phyloP scores from a whole-genome alignment of 2,888 invertebrate genomes.

The Platycheirus rosarum region DNA sequence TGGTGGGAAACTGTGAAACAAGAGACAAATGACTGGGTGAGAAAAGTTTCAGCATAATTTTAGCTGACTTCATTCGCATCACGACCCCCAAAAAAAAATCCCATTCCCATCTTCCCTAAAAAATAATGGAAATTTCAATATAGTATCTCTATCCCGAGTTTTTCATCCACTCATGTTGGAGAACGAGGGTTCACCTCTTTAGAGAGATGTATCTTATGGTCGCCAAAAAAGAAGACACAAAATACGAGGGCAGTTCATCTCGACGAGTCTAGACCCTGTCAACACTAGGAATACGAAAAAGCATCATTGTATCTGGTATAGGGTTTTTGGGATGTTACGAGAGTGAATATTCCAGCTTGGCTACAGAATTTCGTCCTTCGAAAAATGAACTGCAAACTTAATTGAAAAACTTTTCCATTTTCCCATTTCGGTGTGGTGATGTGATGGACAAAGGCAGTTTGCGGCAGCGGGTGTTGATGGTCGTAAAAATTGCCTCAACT shows the following conservation, averaged over 20 bases:
- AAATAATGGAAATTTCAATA: conserved; percentile 72
- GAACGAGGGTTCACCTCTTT: conserved; percentile 48
- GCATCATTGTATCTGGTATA: conserved; percentile 22
- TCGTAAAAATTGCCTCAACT: conserved; percentile 62
- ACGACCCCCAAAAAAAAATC: conserved; percentile 41
- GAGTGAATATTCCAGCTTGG: conserved; percentile 8
- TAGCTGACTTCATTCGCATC: conserved; percentile 72
- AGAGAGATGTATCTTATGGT: conserved; percentile 67
- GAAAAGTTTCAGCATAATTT: conserved; percentile 73
- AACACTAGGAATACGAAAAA: conserved; percentile 66
- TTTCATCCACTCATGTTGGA: background rate
- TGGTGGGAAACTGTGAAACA: conserved; percentile 40
- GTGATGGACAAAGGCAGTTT: conserved; percentile 16
- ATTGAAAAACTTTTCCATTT: conserved; percentile 73
- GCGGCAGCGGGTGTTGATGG: conserved; percentile 27
- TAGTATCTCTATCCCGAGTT: conserved; percentile 50
- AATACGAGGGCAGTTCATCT: conserved; percentile 66
- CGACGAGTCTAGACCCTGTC: conserved; percentile 72
- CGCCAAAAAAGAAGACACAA: conserved; percentile 53
- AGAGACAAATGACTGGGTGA: conserved; percentile 57
- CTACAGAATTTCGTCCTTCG: conserved; percentile 54
- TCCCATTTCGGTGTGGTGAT: conserved; percentile 45
- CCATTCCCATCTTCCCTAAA: conserved; percentile 30
- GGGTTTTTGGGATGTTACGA: background rate
- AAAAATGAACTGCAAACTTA: conserved; percentile 73